Evolutionary conservation across 2,113 vertebrate genomes (phyloP), one percentile per base, ranked within the genome.

Genomic region (Istiophorus platypterus): DNA sequence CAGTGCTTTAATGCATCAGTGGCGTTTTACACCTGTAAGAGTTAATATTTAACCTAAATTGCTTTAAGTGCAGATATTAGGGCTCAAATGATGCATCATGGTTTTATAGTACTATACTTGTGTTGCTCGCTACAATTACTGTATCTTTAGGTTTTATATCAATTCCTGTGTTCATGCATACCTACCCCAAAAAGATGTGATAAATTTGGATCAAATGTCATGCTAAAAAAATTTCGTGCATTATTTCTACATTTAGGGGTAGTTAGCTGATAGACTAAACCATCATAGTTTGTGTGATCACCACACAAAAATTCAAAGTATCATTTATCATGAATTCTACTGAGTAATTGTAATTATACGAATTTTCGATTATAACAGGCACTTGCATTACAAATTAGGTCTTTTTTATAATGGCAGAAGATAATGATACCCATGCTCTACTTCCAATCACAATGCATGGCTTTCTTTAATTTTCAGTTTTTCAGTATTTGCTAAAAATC

Each of bases 11-110:
- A 80, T 0, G 14, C 58, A 17, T 68, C 52, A 59, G 24, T 69
- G 27, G 51, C 51, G 72, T 14, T 56, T 51, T 45, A 47, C 31
- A 56, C 34, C 31, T 63, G 2, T 14, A 0, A 1, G 1, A 70
- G 82, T 81, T 90, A 88, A 86, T 86, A n/a, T 82, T 88, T 90
- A 76, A 86, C 83, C 26, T 54, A 56, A 69, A 88, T 70, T 24
- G 58, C 73, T 65, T 69, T 72, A 69, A 68, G 72, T 31, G 68
- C 49, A 41, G n/a, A 63, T 37, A 22, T 54, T 64, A 29, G 1
- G 11, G 18, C n/a, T 62, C 24, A 34, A 11, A 34, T 81, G 42
- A 56, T 27, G 59, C 34, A 42, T 72, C 10, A 0, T 54, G 18
- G 20, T 72, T 79, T 72, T 76, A 69, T 72, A 18, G 15, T 18